phyloP scores from a whole-genome alignment of 2,888 invertebrate genomes.

The Hyles lineata region DNA sequence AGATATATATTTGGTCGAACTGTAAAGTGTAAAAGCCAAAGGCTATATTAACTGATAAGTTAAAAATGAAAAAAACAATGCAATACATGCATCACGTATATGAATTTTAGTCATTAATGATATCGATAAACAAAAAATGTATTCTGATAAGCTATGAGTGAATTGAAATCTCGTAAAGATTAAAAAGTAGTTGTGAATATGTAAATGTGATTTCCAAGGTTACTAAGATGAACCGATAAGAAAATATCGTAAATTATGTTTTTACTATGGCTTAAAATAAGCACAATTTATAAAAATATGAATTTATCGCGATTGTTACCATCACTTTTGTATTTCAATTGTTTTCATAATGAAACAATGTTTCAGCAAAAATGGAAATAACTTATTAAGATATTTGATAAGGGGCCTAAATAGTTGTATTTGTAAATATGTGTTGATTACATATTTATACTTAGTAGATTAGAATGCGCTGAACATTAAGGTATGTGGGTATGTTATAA shows the following conservation, averaged over 20 bases:
- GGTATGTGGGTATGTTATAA: constrained; percentile 2
- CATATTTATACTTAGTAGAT: constrained; percentile 19
- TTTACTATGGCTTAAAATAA: neutral
- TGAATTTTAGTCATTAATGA: neutral
- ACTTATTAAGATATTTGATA: neutral
- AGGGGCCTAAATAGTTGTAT: constrained; percentile 3
- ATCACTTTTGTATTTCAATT: neutral
- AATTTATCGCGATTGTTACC: neutral
- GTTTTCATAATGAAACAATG: neutral
- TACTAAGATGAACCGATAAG: neutral
- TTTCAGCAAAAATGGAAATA: neutral
- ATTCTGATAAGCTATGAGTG: neutral
- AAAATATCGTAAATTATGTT: neutral
- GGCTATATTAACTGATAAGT: no score
- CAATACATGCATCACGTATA: no score
- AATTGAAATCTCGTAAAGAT: constrained; percentile 14
- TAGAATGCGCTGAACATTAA: neutral
- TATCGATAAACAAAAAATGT: neutral
- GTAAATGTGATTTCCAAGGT: neutral
- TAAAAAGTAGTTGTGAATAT: constrained; percentile 18
- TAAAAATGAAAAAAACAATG: no score
- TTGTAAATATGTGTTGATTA: constrained; percentile 17
- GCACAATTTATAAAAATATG: neutral
- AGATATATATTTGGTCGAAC: no score
- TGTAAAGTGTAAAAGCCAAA: no score